phyloP scores from a whole-genome alignment of 2,113 vertebrate species.

The Camarhynchus parvulus region DNA sequence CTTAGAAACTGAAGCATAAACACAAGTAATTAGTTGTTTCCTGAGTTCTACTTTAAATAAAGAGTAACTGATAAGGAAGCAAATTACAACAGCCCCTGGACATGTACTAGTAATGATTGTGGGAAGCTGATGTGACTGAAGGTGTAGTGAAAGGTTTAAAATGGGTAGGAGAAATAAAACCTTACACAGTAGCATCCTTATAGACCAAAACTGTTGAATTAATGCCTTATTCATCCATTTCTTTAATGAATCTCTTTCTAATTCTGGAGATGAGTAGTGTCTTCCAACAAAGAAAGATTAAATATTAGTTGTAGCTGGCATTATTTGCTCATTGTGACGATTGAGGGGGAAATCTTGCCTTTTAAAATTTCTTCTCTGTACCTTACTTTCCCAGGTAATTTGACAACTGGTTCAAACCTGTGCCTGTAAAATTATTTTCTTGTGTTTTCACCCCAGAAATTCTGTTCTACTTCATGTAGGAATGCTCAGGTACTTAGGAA shows the following conservation, averaged over 20 bases:
- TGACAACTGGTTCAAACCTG: not conserved
- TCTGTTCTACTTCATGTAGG: not conserved
- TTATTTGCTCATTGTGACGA: not conserved
- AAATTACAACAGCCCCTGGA: not conserved
- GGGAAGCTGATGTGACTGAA: not conserved
- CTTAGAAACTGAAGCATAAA: not conserved
- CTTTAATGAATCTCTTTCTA: not conserved
- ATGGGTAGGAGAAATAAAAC: not conserved
- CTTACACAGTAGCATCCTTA: not conserved
- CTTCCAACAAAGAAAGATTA: not conserved
- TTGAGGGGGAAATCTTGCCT: not conserved
- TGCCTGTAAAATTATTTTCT: not conserved
- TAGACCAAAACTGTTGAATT: not conserved
- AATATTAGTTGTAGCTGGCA: not conserved
- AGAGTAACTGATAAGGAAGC: not conserved
- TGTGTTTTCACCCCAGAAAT: not conserved
- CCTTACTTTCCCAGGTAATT: not conserved
- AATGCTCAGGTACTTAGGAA: not conserved
- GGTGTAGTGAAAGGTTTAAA: not conserved
- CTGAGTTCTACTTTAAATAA: not conserved
- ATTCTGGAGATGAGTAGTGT: not conserved
- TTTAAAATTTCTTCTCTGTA: not conserved
- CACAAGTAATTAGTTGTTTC: not conserved
- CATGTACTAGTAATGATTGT: not conserved
- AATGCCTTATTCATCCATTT: not conserved